phyloP scores from a whole-genome alignment of 2,113 vertebrate species.

The Burhinus bistriatus region DNA sequence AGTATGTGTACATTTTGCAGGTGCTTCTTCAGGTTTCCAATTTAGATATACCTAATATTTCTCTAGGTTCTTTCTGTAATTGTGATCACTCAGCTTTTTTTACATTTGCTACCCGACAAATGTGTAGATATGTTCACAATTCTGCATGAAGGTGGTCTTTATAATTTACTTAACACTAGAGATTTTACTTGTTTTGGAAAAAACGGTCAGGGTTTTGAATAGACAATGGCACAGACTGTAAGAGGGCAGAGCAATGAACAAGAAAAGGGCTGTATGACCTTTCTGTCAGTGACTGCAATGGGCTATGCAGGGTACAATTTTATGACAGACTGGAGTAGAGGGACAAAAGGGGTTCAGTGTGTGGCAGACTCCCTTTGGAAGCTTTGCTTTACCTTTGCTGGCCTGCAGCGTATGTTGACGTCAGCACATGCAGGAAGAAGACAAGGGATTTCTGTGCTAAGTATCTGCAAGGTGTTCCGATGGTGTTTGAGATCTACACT shows the following conservation, averaged over 20 bases:
- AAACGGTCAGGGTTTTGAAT: neutral
- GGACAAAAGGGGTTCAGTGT: neutral
- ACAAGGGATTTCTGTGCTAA: neutral
- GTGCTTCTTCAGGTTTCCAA: neutral
- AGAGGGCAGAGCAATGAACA: neutral
- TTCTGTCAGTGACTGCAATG: neutral
- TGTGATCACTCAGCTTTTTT: neutral
- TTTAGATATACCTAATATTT: neutral
- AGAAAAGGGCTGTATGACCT: neutral
- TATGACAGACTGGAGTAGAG: neutral
- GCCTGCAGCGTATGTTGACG: neutral
- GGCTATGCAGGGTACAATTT: neutral
- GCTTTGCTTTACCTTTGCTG: neutral
- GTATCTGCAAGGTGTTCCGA: neutral
- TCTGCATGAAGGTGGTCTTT: neutral
- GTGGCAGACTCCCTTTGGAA: too few relatives aligned
- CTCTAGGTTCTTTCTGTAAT: neutral
- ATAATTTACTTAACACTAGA: neutral
- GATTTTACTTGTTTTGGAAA: neutral
- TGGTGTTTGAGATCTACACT: neutral
- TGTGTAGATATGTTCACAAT: neutral
- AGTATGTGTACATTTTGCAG: neutral
- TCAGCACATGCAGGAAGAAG: neutral
- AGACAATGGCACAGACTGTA: neutral
- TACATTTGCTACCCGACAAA: neutral